Evolutionary conservation across 2,113 vertebrate genomes (phyloP).

Genomic region (Erythrolamprus reginae): DNA sequence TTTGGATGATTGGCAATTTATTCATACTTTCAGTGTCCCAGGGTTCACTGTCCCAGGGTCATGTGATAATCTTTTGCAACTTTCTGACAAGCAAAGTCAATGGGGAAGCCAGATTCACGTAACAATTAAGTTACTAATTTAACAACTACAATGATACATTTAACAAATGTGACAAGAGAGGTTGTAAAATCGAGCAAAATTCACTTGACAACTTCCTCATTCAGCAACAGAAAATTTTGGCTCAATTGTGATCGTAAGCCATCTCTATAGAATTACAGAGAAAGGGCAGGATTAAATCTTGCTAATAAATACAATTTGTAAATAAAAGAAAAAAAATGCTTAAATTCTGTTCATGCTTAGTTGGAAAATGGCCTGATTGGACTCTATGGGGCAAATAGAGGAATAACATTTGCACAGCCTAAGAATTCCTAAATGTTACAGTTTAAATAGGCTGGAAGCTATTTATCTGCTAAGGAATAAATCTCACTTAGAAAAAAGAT

Average conservation of each 20-base stretch:
- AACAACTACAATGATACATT: not conserved
- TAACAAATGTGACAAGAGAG: not conserved
- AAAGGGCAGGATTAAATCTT: not conserved
- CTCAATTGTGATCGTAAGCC: not conserved
- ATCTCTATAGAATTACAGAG: not conserved
- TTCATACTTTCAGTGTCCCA: not conserved
- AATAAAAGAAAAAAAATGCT: not conserved
- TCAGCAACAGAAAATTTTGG: not conserved
- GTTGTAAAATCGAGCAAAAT: not conserved
- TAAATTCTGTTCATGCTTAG: not conserved
- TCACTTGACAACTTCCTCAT: not conserved
- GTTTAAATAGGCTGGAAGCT: not conserved
- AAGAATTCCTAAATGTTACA: not conserved
- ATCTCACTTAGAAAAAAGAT: not conserved
- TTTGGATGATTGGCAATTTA: not conserved
- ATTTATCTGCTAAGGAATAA: not conserved
- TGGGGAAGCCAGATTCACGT: not conserved
- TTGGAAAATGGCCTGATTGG: not conserved
- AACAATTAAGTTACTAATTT: not conserved
- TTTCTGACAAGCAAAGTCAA: not conserved
- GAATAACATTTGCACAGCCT: not conserved
- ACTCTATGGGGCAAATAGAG: not conserved
- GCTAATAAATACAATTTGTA: not conserved
- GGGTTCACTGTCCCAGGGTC: not conserved
- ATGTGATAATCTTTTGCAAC: too few species aligned